A percentile compares a stretch with the other conserved stretches of the same genome.
phyloP scores from a whole-genome alignment of 2,888 invertebrate genomes.

The Cataglyphis albicans region DNA sequence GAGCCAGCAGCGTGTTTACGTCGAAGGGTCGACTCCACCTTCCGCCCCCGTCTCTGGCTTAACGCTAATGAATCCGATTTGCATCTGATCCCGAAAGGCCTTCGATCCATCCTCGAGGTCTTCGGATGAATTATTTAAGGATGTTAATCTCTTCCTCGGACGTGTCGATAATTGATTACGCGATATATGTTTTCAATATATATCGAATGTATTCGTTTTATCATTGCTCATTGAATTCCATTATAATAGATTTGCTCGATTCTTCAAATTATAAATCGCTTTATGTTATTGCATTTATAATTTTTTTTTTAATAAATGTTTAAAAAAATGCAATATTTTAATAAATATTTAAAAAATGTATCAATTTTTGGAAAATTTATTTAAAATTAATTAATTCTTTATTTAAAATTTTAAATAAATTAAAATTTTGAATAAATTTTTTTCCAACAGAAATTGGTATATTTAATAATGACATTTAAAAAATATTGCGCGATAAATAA shows the following conservation, averaged over 20 bases:
- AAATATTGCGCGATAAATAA: conserved; percentile 27
- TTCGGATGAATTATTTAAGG: conserved; percentile 77
- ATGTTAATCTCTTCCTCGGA: conserved; percentile 55
- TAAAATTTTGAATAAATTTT: neutral
- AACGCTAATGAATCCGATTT: conserved; percentile 85
- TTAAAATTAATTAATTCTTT: neutral
- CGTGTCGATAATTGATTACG: conserved; percentile 75
- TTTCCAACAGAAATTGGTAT: conserved; percentile 3
- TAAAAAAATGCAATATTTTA: neutral
- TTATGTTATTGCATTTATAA: neutral
- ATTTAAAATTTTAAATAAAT: too few species aligned
- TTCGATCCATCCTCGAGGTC: conserved; percentile 70
- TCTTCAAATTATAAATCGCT: neutral
- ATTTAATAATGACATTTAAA: conserved; percentile 24
- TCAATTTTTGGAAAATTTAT: neutral
- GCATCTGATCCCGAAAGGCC: conserved; percentile 84
- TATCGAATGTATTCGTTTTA: neutral
- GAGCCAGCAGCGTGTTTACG: conserved; percentile 67
- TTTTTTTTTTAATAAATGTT: neutral
- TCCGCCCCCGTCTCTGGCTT: conserved; percentile 72
- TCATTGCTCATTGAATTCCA: neutral
- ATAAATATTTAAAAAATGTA: neutral
- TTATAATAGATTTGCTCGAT: neutral
- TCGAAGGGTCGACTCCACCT: conserved; percentile 66
- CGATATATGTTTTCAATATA: conserved; percentile 59